Evolutionary conservation across 2,888 invertebrate species (phyloP), one percentile per base, ranked within the genome.

Genomic region (Sphinx pinastri): DNA sequence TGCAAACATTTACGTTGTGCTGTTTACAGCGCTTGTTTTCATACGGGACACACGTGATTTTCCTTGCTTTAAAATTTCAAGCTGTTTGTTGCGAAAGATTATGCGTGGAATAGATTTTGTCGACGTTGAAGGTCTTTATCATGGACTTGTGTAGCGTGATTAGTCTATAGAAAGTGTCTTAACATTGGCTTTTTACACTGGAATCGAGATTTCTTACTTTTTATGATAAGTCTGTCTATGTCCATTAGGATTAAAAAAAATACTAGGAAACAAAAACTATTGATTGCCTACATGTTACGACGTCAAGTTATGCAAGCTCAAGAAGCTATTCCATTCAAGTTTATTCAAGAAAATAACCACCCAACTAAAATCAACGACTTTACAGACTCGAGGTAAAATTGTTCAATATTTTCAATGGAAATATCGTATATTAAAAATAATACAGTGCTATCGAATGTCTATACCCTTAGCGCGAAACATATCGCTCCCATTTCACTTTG

Each of bases 401-500:
- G 1, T 38, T 59, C 38, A 16, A 54, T 55, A 47, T 16, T 38
- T 38, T 38, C 3, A 38, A 38, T 38, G 8, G 45, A 54, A 38
- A 47, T 47, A 63, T 19, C 19, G 19, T 12, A 38, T 16, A 60
- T 38, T 19, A 19, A 63, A 16, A 63, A 63, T 63, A 63, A 49
- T 49, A 49, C 25, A 25, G 25, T 13, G 47, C 19, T 60, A 60
- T 60, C 16, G 60, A 59, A 59, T n/a, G 59, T 16, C 45, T 19
- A 13, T 25, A 63, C 47, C 13, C 63, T 49, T 19, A 19, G 16
- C 19, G 49, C 47, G 11, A 63, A 12, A 45, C 31, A 68, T 57
- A 67, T 59, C 60, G 59, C 12, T 13, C 63, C 47, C 47, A 63
- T 63, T 63, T 49, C 63, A 25, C 57, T 66, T 71, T 72, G 72